Evolutionary conservation across 2,888 invertebrate genomes (phyloP).

Genomic region (Lamellibrachia columna): DNA sequence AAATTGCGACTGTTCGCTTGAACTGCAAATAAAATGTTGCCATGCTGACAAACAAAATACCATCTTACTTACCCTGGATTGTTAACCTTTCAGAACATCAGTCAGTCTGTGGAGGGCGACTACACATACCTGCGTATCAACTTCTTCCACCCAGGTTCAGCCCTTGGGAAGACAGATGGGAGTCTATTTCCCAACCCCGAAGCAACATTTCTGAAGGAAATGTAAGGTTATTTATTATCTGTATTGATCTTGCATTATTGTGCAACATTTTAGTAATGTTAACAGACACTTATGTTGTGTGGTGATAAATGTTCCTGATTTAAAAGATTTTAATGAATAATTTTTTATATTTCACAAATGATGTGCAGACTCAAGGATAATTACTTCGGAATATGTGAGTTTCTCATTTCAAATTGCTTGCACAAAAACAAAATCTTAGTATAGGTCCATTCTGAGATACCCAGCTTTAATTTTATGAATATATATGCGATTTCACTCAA

Average conservation of each 20-base stretch:
- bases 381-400: slow-evolving; percentile 13
- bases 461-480: neutral
- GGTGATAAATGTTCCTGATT: neutral
- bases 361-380: neutral
- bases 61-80: neutral
- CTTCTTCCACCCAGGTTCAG: slow-evolving; percentile 96
- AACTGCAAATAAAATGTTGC: too few relatives aligned
- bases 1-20: too few relatives aligned
- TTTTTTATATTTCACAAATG: too few relatives aligned
- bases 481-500: too few relatives aligned
- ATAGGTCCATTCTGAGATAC: neutral
- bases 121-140: slow-evolving; percentile 97
- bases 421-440: neutral
- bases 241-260: neutral
- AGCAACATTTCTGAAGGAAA: slow-evolving; percentile 97
- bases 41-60: neutral
- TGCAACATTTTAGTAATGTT: too few relatives aligned
- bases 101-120: slow-evolving; percentile 97
- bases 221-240: slow-evolving; percentile 72
- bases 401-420: neutral
- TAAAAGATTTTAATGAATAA: too few relatives aligned
- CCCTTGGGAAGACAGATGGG: slow-evolving; percentile 92
- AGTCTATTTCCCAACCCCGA: slow-evolving; percentile 92
- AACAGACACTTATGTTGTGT: neutral
- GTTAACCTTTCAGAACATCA: slow-evolving; percentile 77